Conservation (phyloP, 2,797 vertebrate species). For the Sebastes minor region DNA sequence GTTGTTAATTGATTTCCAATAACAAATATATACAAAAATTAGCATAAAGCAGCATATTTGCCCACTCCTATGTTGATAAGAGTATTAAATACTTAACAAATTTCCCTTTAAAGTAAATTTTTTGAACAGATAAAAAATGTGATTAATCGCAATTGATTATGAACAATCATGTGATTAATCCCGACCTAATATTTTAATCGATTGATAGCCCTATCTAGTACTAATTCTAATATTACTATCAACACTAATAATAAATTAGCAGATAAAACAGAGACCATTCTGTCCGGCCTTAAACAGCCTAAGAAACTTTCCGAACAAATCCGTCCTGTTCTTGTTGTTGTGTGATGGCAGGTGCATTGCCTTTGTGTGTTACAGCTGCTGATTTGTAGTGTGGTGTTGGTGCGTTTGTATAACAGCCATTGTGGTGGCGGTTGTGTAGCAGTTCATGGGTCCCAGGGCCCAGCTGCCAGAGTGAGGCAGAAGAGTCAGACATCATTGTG, state of each 20-base stretch:
- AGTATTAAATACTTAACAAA: too few relatives aligned
- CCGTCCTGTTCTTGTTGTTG: conserved; percentile 34
- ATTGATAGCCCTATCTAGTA: neutral
- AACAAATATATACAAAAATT: fast-evolving
- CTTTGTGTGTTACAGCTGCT: conserved; percentile 78
- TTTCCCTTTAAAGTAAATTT: too few relatives aligned
- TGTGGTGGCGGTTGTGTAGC: conserved; percentile 57
- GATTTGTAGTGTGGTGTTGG: conserved; percentile 66
- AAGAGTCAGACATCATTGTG: conserved; percentile 85
- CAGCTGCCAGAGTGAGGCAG: conserved; percentile 79
- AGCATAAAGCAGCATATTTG: too few relatives aligned
- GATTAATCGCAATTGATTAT: too few relatives aligned
- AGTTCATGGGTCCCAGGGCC: conserved; percentile 72
- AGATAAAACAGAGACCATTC: neutral
- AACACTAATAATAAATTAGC: neutral
- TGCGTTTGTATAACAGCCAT: conserved; percentile 68
- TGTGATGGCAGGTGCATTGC: conserved; percentile 74
- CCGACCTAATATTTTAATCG: fast-evolving
- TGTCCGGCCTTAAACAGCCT: conserved; percentile 12
- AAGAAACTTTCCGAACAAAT: conserved; percentile 47
- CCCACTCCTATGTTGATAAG: too few relatives aligned
- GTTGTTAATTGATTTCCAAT: too few relatives aligned
- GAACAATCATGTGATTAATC: too few relatives aligned
- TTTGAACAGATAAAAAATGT: too few relatives aligned
- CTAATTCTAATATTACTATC: neutral